Evolutionary conservation across 2,113 vertebrate genomes (phyloP).

Genomic region (Bungarus multicinctus): DNA sequence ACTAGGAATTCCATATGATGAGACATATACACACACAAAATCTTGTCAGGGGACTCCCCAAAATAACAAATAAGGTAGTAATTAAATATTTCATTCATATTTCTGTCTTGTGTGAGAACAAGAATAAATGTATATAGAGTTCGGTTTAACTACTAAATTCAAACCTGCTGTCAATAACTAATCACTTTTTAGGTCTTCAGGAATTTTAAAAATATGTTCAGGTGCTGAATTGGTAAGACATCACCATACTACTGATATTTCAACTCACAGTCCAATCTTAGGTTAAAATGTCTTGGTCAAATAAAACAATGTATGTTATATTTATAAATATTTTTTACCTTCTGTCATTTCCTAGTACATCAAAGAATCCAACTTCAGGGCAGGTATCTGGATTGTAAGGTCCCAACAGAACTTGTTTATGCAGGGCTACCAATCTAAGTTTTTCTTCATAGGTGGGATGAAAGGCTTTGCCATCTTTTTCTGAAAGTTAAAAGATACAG

Average conservation of each 20-base stretch:
- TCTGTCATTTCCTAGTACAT: constrained; percentile 95
- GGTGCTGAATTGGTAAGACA: neutral
- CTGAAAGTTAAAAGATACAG: constrained; percentile 62
- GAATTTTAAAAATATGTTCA: neutral
- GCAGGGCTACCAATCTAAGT: constrained; percentile 90
- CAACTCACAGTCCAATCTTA: neutral
- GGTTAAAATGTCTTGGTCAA: neutral
- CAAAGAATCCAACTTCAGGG: constrained; percentile 98
- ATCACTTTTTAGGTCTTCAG: neutral
- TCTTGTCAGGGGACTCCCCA: neutral
- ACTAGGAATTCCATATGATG: neutral
- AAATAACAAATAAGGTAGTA: neutral
- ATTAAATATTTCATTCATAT: neutral
- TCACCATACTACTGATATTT: neutral
- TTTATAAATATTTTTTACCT: constrained; percentile 76
- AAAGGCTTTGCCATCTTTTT: constrained; percentile 98
- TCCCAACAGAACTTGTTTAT: constrained; percentile 91
- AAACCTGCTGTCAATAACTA: neutral
- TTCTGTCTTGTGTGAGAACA: neutral
- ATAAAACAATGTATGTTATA: neutral
- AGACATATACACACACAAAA: neutral
- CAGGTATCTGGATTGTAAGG: constrained; percentile 94
- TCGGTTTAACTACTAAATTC: neutral
- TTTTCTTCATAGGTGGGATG: constrained; percentile 98
- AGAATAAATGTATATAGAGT: neutral